Evolutionary conservation across 2,797 vertebrate genomes (phyloP), one percentile per base, ranked within the genome.

Genomic region (Fistularia commersonii): DNA sequence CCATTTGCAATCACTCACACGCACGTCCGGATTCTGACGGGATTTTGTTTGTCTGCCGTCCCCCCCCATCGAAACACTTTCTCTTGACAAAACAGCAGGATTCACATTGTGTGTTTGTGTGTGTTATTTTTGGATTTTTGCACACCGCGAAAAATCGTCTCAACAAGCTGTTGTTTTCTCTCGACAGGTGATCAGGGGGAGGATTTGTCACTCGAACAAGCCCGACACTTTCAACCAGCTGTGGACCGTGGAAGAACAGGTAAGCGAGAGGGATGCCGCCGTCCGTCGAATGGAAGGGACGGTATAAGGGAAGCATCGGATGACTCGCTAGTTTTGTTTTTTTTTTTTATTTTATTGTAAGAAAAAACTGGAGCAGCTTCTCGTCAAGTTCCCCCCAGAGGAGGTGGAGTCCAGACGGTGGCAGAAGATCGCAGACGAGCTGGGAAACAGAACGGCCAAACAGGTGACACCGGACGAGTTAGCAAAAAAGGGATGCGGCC

Each of bases 201-300:
- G 97, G 61, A 86, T 97, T 63, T 98, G 92, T 32, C 92, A 95
- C 76, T 92, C 95, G 86, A 95, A 89, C 89, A 99, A 98, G 89
- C 90, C 96, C 8, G 96, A 99, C 87, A 97, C 97, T 8, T 99
- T 99, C 75, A 99, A 99, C 89, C 97, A 98, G 77, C 88, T 98
- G 73, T 99, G 97, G 97, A 97, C 93, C 56, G 88, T 98, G 68
- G 97, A 98, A 74, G 97, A 99, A 61, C 97, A 99, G 96, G 97
- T 99, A 88, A 48, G 9, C 31, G 23, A 2, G 23, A 23, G 23
- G 2, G 2, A 2, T 23, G 4, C 23, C 23, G 23, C 23, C 4
- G 23, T 23, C 23, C 23, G 23, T 23, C 23, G 4, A 23, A 23
- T 4, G 7, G 9, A 14, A 7, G 23, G 6, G 8, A 10, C 15